Percentiles rank a stretch among this genome's conserved stretches.
These are phyloP conservation scores for Drosophila histrio DNA, from an alignment of 2,888 invertebrate genomes.

Conservation along the genomic window DNA sequence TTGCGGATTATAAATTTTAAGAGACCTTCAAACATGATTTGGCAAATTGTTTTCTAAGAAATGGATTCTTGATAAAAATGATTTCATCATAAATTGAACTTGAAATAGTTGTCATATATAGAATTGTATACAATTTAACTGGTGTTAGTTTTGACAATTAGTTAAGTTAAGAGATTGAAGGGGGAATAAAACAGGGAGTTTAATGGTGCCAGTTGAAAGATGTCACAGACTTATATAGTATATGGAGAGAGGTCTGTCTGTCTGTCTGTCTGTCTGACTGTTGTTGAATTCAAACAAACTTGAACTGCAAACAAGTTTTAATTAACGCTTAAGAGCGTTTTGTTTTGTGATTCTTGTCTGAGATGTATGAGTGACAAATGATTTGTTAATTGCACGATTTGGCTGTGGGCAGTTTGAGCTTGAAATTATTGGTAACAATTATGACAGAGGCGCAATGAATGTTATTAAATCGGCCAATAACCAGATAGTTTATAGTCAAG, in stretches of 20 bases:
- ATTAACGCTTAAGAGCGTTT: constrained; percentile 2
- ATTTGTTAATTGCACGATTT: constrained; percentile 6
- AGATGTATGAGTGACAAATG: constrained; percentile 44
- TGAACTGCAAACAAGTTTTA: constrained; percentile 47
- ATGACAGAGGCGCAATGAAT: constrained; percentile 34
- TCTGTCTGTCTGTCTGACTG: constrained; percentile 6
- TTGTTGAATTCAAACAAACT: constrained; percentile 8
- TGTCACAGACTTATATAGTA: constrained; percentile 25
- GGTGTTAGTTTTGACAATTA: constrained; percentile 26
- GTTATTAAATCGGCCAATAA: constrained; percentile 50
- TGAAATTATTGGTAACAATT: constrained; percentile 62
- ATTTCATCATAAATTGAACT: not conserved
- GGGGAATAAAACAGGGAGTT: not conserved
- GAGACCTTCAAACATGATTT: constrained; percentile 15
- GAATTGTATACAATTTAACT: constrained; percentile 9
- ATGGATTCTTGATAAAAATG: not conserved
- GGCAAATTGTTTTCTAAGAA: constrained; percentile 14
- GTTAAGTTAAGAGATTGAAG: constrained; percentile 1
- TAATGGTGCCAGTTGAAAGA: constrained; percentile 35
- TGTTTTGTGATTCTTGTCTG: not conserved
- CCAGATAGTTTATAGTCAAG: constrained; percentile 13
- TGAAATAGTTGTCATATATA: not conserved
- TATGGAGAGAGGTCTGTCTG: not conserved
- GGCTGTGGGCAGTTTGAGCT: constrained; percentile 52
- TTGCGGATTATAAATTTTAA: constrained; percentile 1